Percentiles rank a stretch among this genome's conserved stretches.
phyloP scores from a whole-genome alignment of 1,140 invertebrate species.

The Dufourea novaeangliae region DNA sequence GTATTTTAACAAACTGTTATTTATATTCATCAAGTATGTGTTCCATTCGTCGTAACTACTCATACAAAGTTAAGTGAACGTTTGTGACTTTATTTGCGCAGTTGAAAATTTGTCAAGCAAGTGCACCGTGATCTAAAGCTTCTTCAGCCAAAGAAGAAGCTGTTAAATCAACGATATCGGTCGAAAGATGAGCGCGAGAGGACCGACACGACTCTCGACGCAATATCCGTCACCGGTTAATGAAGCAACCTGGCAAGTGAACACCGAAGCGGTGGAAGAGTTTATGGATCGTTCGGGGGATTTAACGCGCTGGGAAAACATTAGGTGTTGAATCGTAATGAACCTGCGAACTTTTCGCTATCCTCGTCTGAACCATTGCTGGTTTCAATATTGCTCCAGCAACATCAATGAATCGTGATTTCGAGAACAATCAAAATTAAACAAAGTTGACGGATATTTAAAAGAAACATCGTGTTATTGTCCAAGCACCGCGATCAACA shows the following conservation, averaged over 20 bases:
- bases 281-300: conserved; percentile 23
- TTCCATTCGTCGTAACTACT: too few species aligned
- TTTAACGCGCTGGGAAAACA: not conserved
- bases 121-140: not conserved
- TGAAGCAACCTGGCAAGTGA: conserved; percentile 1
- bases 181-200: not conserved
- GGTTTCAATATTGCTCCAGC: not conserved
- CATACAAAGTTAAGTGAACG: too few species aligned
- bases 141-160: not conserved
- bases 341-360: not conserved
- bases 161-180: not conserved
- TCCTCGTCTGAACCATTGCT: not conserved
- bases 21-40: too few species aligned
- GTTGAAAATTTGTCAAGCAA: too few species aligned
- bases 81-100: too few species aligned
- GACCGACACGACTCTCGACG: not conserved
- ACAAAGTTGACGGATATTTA: too few species aligned
- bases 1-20: too few species aligned
- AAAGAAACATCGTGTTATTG: too few species aligned
- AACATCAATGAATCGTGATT: not conserved
- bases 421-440: not conserved
- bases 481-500: too few species aligned
- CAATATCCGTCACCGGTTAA: conserved; percentile 19
- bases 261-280: conserved; percentile 11
- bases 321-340: conserved; percentile 22